Base-by-base conservation (phyloP, 2,797 vertebrate species). In the Pseudochaenichthys georgianus region DNA sequence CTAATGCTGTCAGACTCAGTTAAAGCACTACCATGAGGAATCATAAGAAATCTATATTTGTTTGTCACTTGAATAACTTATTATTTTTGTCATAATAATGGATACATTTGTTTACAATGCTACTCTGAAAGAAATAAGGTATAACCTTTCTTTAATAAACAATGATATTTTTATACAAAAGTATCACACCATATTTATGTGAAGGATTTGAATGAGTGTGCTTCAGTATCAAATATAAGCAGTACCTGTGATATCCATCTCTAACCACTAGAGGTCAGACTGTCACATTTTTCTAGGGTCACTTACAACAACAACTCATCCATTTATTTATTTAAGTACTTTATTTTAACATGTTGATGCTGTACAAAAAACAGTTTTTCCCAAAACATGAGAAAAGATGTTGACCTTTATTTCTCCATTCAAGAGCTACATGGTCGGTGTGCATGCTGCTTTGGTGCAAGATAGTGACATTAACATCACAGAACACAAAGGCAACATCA, bases 61-160 rank as follows among this genome's bases (percentile, higher is more conserved):
- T 68, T 55, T 41, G 1, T 66, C 2, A 83, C 66, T 79, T 80
- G n/a, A 78, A 77, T 81, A 85, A 86, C 21, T 82, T 81, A 80
- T 85, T 78, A 34, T 50, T 77, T 59, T 59, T 77, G 46, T 51
- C 42, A 51, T 68, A 85, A 88, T 89, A 67, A 91, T 85, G 86
- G 5, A 65, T 48, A 23, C 1, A 61, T 55, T 63, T 78, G 52
- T 70, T 78, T 64, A 58, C 2, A 73, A n/a, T 3, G 21, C 13
- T 46, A 19, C 4, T 47, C 0, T 16, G 1, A 43, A 66, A 69
- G 12, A 60, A 59, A 59, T 67, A 28, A 75, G 9, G n/a, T 51
- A 13, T 60, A 5, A 42, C 4, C 64, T 41, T 12, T 64, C 17
- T 69, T 65, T 13, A 85, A 80, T 89, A 88, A 89, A 88, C 5